Evolutionary conservation across 1,140 invertebrate species (phyloP), one percentile per base, ranked within the genome.

Genomic region (Zeugodacus cucurbitae): DNA sequence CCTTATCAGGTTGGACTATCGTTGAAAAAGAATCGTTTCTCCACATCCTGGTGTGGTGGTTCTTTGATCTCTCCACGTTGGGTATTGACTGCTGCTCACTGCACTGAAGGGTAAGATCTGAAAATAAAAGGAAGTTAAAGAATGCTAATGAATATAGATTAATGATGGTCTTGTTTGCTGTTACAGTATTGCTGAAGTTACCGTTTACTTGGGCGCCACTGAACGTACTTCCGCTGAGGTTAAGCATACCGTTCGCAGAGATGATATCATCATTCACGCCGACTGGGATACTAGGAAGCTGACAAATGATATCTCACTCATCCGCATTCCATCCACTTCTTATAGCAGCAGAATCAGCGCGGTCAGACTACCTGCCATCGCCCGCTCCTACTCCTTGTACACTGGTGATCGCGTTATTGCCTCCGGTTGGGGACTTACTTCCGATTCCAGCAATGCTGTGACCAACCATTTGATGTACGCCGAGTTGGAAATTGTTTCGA

Each of bases 41-140:
- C 87, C 37, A 89, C 89, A 8, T 89, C 90, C 89, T 93, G 90
- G 90, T 95, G 95, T 90, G 95, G 94, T 88, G 95, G 95, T 14
- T 94, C 94, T 14, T 89, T 95, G 41, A 94, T 95, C 62, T 94
- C 94, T 34, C 90, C 94, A 29, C 90, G 92, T 59, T 95, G 94
- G 94, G 92, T 95, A 32, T 88, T 95, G 59, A 95, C 95, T 29
- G 95, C 95, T 22, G 95, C 95, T 54, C 95, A 95, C 90, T 95
- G 95, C 88, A 93, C 92, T 0, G 93, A 94, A 90, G 94, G 90
- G 85, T 86, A 58, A 59, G 85, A 17, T n/a, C n/a, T n/a, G n/a
- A n/a, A n/a, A n/a, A n/a, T n/a, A n/a, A n/a, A n/a, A n/a, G n/a
- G n/a, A n/a, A n/a, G n/a, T n/a, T n/a, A n/a, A n/a, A n/a, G n/a